Conservation (phyloP, 2,113 vertebrate species). For the Sula dactylatra region DNA sequence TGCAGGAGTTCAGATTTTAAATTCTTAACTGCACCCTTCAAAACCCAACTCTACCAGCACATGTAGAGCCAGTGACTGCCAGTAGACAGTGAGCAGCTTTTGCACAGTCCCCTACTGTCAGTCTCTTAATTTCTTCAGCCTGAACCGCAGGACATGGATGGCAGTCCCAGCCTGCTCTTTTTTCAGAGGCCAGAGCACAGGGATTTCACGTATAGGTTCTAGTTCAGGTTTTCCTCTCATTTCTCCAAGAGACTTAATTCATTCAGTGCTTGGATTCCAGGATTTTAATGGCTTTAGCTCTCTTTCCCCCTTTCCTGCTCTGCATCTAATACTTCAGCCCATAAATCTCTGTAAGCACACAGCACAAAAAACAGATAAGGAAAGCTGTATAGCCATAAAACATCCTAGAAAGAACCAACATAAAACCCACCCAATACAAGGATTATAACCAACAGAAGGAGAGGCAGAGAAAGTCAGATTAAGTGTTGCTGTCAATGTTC, state of each 20-base stretch:
- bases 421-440: background rate
- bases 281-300: slow-evolving; percentile 25
- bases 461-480: background rate
- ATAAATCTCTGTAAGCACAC: slow-evolving; percentile 38
- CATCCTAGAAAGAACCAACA: background rate
- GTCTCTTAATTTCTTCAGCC: background rate
- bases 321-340: slow-evolving; percentile 19
- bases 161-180: background rate
- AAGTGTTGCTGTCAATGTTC: background rate
- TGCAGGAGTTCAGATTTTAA: background rate
- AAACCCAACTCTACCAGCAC: background rate
- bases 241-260: background rate
- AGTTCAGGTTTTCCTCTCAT: background rate
- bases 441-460: background rate
- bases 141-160: background rate
- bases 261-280: background rate
- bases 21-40: background rate
- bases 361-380: slow-evolving; percentile 26
- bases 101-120: background rate
- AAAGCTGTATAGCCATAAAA: background rate
- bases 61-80: fast-evolving
- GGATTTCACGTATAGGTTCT: background rate
- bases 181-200: background rate
- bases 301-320: slow-evolving; percentile 2
- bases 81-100: background rate